Base-by-base conservation (phyloP, 2,797 vertebrate species). In the Characodon lateralis region DNA sequence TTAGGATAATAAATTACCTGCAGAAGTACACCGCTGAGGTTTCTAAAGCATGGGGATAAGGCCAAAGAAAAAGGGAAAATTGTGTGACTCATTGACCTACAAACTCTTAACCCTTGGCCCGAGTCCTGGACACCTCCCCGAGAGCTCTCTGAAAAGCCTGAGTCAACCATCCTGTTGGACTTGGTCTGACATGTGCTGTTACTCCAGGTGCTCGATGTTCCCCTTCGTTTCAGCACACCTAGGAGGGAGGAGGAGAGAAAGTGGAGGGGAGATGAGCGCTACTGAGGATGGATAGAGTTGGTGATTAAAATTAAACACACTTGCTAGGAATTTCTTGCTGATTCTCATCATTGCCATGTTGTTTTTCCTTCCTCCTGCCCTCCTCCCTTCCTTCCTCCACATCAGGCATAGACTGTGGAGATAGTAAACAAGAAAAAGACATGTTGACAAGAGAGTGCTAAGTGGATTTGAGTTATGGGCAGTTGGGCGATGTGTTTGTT, bases 401-500 rank as follows among this genome's bases (percentile, higher is more conserved):
- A n/a, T 26, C 20, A 53, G 72, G 74, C 65, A 80, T 89, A 82
- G 89, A 87, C 51, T 56, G 88, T 85, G 89, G 88, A 90, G 82
- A 84, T 39, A 78, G 88, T 58, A 90, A 85, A 83, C 79, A 81
- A 89, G 84, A 85, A 93, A 94, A 90, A 93, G 94, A 93, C 94
- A 93, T 76, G 93, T 89, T 95, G 96, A 96, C 95, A 96, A 89
- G 80, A 89, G 85, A 87, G 92, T 88, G 95, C 95, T 96, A 96
- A 96, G 95, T 96, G 95, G 95, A 95, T 94, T 94, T 96, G 96
- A 96, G 93, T 96, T 96, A 96, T 95, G 94, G 93, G 94, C 95
- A 95, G 95, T 94, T 95, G 94, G 94, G 89, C 84, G 94, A 96
- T 95, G 94, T 96, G 95, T 96, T 96, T 96, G 94, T 95, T 96